A percentile compares a stretch with the other conserved stretches of the same genome.
These are phyloP conservation scores for Argopecten irradians DNA, from an alignment of 1,140 invertebrate species.

Conservation along the genomic window DNA sequence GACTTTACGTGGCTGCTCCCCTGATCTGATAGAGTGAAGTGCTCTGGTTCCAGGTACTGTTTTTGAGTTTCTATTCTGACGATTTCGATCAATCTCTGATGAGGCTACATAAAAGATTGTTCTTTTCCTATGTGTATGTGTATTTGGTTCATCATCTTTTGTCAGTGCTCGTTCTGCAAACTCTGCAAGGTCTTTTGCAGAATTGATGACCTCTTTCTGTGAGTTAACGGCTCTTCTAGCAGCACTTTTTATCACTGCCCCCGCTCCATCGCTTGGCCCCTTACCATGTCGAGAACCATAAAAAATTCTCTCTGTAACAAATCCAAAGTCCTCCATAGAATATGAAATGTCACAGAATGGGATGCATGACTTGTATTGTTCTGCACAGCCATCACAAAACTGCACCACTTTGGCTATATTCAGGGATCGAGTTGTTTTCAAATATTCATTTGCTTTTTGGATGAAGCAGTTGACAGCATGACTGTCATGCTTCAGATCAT, in stretches of 20 bases:
- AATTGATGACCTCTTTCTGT: not conserved
- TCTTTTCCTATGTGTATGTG: constrained; percentile 1
- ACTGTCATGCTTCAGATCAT: constrained; percentile 49
- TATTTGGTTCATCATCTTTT: not conserved
- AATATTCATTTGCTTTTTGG: constrained; percentile 25
- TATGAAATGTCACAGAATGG: constrained; percentile 43
- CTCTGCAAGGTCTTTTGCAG: not conserved
- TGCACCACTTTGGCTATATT: constrained; percentile 34
- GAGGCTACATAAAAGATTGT: not conserved
- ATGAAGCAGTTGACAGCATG: constrained; percentile 49
- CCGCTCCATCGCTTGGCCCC: not conserved
- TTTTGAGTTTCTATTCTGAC: not conserved
- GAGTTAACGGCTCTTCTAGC: not conserved
- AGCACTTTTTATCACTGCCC: not conserved
- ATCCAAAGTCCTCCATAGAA: constrained; percentile 33
- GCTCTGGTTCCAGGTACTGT: too few species aligned
- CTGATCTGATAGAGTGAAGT: too few species aligned
- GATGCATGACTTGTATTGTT: constrained; percentile 47
- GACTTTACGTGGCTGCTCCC: too few species aligned
- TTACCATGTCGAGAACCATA: not conserved
- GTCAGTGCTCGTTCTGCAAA: not conserved
- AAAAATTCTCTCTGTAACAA: not conserved
- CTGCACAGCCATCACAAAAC: constrained; percentile 42
- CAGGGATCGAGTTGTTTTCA: constrained; percentile 28
- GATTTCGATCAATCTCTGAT: not conserved